Evolutionary conservation across 2,113 vertebrate genomes (phyloP).

Genomic region (Craseonycteris thonglongyai): DNA sequence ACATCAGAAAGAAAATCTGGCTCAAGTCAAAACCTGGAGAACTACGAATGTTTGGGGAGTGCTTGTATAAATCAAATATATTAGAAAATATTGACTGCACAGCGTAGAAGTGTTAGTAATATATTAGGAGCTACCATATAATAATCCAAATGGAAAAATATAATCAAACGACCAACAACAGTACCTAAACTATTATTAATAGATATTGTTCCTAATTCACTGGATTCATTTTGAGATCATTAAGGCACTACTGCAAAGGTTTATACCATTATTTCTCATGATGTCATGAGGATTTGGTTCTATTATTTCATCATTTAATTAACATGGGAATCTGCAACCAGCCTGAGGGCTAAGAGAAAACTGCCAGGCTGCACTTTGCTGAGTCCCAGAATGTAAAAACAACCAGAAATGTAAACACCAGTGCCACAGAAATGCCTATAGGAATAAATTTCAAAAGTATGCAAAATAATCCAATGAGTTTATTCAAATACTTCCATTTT

Average conservation of each 20-base stretch:
- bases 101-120: not conserved
- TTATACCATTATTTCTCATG: conserved; percentile 48
- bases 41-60: not conserved
- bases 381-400: conserved; percentile 50
- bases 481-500: conserved; percentile 52
- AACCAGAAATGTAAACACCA: conserved; percentile 69
- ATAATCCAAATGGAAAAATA: conserved; percentile 13
- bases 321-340: conserved; percentile 65
- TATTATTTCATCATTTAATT: conserved; percentile 65
- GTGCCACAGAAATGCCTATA: conserved; percentile 48
- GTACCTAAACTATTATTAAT: conserved; percentile 33
- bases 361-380: conserved; percentile 57
- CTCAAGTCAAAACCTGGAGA: not conserved
- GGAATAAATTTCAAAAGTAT: conserved; percentile 50
- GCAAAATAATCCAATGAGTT: conserved; percentile 51
- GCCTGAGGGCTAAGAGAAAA: conserved; percentile 41
- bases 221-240: conserved; percentile 13
- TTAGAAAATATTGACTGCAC: not conserved
- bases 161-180: conserved; percentile 23
- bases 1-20: not conserved
- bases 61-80: not conserved
- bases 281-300: conserved; percentile 62
- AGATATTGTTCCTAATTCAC: conserved; percentile 47
- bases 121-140: conserved; percentile 25
- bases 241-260: not conserved